Evolutionary conservation across 1,140 invertebrate genomes (phyloP).

Genomic region (Drosophila ananassae): DNA sequence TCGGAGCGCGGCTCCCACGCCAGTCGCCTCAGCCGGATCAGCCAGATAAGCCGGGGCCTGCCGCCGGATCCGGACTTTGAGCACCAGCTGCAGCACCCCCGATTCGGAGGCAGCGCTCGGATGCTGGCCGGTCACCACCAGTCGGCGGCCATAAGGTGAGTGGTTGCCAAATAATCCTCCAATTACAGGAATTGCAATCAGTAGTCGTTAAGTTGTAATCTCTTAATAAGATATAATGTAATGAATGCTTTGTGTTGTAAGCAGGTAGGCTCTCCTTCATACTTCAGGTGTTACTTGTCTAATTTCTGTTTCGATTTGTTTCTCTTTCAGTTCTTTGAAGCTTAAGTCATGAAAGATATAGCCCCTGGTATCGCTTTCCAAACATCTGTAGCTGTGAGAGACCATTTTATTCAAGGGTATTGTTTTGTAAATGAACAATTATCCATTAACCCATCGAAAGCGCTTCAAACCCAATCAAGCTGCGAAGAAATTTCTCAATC

Average conservation of each 20-base stretch:
- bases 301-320: no score
- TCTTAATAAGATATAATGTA: neutral
- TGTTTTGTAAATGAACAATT: neutral
- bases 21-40: constrained; percentile 55
- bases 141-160: constrained; percentile 57
- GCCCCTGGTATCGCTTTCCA: no score
- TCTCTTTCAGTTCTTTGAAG: no score
- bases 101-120: constrained; percentile 49
- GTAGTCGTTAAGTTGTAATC: neutral
- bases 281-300: no score
- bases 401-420: neutral
- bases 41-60: constrained; percentile 27
- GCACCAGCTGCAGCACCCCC: constrained; percentile 27
- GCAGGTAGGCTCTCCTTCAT: no score
- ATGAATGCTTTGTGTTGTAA: no score
- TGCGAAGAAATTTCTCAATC: constrained; percentile 22
- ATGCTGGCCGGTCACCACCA: constrained; percentile 38
- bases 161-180: neutral
- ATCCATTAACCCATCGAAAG: neutral
- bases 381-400: no score
- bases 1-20: constrained; percentile 69
- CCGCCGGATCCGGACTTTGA: constrained; percentile 23
- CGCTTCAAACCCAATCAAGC: constrained; percentile 8
- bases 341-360: no score
- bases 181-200: neutral